These are phyloP conservation scores for Carduelis carduelis DNA, from an alignment of 2,797 vertebrate species.

Conservation along the genomic window DNA sequence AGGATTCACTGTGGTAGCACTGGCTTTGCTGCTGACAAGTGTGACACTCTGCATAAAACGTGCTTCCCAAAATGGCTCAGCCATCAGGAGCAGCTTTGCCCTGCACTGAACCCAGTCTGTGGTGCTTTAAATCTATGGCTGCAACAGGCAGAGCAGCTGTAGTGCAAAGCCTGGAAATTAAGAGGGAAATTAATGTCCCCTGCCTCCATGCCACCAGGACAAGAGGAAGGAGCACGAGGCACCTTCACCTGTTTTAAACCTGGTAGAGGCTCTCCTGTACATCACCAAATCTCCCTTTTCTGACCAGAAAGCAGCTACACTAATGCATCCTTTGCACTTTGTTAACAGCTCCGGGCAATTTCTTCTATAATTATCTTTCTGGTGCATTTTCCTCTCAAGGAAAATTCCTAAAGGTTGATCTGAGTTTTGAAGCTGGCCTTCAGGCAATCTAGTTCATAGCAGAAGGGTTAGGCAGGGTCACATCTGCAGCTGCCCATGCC, in stretches of 20 bases:
- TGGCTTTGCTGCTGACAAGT: slow-evolving; percentile 5
- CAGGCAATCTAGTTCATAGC: not conserved
- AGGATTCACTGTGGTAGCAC: not conserved
- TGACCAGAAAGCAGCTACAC: not conserved
- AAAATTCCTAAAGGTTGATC: slow-evolving; percentile 19
- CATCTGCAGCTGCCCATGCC: not conserved
- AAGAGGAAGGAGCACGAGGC: not conserved
- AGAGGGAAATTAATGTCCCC: rapidly evolving
- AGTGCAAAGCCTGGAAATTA: not conserved
- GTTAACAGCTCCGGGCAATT: not conserved
- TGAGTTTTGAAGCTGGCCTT: slow-evolving; percentile 1
- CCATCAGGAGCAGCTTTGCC: not conserved
- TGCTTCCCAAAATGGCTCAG: slow-evolving; percentile 16
- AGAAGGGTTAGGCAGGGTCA: slow-evolving; percentile 36
- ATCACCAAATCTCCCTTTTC: not conserved
- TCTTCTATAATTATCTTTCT: not conserved
- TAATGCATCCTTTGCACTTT: not conserved
- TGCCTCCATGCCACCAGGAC: not conserved
- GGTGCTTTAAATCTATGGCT: not conserved
- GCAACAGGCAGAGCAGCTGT: not conserved
- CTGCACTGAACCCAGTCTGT: not conserved
- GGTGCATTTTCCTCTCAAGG: not conserved
- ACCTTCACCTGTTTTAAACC: not conserved
- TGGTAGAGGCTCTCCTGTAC: not conserved
- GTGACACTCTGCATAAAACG: not conserved